These are phyloP conservation scores for Lepidochitona cinerea DNA, from an alignment of 2,888 invertebrate species.

Conservation along the genomic window DNA sequence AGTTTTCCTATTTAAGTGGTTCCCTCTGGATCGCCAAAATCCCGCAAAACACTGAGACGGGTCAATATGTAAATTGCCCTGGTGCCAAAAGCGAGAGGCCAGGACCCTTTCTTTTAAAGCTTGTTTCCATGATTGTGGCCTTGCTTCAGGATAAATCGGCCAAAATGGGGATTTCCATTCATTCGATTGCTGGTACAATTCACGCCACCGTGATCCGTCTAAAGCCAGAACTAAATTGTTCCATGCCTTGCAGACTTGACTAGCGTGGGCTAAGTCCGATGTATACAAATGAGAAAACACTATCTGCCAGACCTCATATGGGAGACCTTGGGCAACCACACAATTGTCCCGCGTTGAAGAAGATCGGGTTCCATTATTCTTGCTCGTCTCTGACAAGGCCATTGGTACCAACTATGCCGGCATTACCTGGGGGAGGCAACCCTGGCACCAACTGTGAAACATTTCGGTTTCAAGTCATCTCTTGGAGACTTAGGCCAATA, in stretches of 20 bases:
- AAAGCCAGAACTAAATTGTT: constrained; percentile 53
- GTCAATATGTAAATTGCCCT: constrained; percentile 32
- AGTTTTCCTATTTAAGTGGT: constrained; percentile 40
- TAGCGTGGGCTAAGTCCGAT: constrained; percentile 50
- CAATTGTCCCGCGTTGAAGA: no score
- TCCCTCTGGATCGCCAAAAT: constrained; percentile 42
- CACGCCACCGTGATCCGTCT: constrained; percentile 56
- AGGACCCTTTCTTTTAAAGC: constrained; percentile 54
- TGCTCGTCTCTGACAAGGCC: no score
- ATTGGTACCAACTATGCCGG: no score
- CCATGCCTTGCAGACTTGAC: constrained; percentile 62
- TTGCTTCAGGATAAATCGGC: constrained; percentile 52
- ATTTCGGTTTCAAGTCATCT: no score
- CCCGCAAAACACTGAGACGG: constrained; percentile 45
- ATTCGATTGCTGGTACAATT: constrained; percentile 49
- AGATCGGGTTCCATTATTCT: no score
- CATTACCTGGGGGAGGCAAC: no score
- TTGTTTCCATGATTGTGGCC: constrained; percentile 57
- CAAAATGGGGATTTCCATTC: constrained; percentile 62
- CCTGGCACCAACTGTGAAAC: no score
- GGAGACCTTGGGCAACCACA: constrained; percentile 45
- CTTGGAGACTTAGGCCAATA: no score
- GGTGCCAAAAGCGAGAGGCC: constrained; percentile 51
- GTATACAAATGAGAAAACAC: constrained; percentile 54
- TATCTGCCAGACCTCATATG: constrained; percentile 62